Evolutionary conservation across 2,888 invertebrate genomes (phyloP).

Genomic region (Dichetophora obliterata): DNA sequence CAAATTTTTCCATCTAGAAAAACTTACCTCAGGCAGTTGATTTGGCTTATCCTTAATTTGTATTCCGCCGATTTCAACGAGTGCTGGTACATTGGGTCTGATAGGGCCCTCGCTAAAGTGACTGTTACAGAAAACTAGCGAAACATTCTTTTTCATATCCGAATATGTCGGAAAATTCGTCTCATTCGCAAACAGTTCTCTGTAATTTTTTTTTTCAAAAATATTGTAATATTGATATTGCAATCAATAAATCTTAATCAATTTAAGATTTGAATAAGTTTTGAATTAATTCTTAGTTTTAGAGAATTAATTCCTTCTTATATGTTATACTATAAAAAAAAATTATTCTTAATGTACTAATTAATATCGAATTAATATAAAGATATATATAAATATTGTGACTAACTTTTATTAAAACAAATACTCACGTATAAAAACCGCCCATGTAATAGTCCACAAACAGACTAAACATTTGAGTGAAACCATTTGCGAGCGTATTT

Average conservation of each 20-base stretch:
- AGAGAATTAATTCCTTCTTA: no score
- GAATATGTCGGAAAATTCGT: constrained; percentile 53
- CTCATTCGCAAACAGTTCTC: no score
- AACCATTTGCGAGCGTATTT: constrained; percentile 48
- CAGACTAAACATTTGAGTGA: constrained; percentile 34
- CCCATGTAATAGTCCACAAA: constrained; percentile 37
- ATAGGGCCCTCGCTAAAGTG: constrained; percentile 65
- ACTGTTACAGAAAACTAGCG: constrained; percentile 60
- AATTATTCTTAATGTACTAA: no score
- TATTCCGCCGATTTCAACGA: constrained; percentile 67
- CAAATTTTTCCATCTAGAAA: background rate
- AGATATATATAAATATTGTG: no score
- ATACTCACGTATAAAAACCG: constrained; percentile 55
- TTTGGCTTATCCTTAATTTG: constrained; percentile 63
- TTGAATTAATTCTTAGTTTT: no score
- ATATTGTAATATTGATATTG: no score
- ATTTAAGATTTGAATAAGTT: no score
- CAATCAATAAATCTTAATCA: no score
- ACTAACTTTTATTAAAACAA: no score
- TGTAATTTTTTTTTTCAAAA: no score
- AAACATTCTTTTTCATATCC: constrained; percentile 60
- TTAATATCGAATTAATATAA: no score
- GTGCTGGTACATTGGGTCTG: constrained; percentile 62
- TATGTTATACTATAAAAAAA: no score
- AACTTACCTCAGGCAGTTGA: constrained; percentile 59